phyloP scores from a whole-genome alignment of 2,113 vertebrate species.

The human (Homo sapiens) region DNA sequence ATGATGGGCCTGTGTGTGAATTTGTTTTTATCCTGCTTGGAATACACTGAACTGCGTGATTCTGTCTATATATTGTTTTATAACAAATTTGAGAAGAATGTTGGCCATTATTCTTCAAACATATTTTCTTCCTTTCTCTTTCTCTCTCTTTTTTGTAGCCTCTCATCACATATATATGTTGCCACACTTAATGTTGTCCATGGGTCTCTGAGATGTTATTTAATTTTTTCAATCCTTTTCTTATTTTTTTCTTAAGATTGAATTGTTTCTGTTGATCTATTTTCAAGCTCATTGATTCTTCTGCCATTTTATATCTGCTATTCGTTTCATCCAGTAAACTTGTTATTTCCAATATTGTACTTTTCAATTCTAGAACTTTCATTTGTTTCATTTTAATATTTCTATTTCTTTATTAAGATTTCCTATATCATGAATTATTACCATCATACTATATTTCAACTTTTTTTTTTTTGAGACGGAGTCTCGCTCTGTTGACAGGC shows the following conservation, averaged over 20 bases:
- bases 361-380: conserved; percentile 8
- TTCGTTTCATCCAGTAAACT: conserved; percentile 15
- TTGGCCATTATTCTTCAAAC: background rate
- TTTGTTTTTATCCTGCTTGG: background rate
- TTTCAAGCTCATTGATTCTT: background rate
- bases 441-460: background rate
- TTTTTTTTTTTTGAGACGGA: too few relatives aligned
- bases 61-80: background rate
- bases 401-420: background rate
- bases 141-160: background rate
- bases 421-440: background rate
- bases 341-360: background rate
- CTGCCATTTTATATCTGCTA: background rate
- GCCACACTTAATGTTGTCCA: background rate
- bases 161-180: background rate
- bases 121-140: background rate
- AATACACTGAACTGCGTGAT: background rate
- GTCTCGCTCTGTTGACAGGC: too few relatives aligned
- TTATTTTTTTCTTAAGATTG: background rate
- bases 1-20: background rate
- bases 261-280: background rate
- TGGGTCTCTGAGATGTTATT: background rate
- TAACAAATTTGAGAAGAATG: background rate
- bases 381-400: background rate
- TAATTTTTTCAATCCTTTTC: background rate